These are phyloP conservation scores for Hapalemur alaotrensis DNA, from an alignment of 2,797 vertebrate species.

Conservation along the genomic window DNA sequence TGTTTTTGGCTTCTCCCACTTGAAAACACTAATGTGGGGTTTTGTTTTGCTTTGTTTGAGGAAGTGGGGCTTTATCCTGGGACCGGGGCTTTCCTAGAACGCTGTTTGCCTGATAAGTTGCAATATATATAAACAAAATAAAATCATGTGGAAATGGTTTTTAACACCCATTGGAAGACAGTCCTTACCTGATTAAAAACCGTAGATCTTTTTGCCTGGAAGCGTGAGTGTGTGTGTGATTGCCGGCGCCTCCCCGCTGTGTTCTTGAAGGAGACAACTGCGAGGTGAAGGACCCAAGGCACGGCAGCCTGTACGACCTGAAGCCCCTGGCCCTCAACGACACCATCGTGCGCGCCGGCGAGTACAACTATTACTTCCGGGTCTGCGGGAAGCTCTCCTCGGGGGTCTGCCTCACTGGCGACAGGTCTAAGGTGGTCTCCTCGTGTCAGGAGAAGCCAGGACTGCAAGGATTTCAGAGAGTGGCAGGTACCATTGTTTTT, in stretches of 20 bases:
- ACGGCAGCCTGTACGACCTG: slow-evolving; percentile 90
- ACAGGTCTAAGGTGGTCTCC: slow-evolving; percentile 77
- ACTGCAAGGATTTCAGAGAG: slow-evolving; percentile 77
- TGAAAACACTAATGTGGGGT: background rate
- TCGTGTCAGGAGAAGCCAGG: slow-evolving; percentile 91
- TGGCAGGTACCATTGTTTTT: slow-evolving; percentile 87
- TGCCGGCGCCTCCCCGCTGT: background rate
- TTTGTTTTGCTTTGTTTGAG: background rate
- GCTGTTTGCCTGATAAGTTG: background rate
- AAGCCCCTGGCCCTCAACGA: slow-evolving; percentile 87
- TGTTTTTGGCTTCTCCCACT: background rate
- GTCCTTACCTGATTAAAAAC: background rate
- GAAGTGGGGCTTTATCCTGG: background rate
- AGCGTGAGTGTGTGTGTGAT: fast-evolving
- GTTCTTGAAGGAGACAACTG: slow-evolving; percentile 89
- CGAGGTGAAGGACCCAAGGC: slow-evolving; percentile 91
- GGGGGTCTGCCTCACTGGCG: slow-evolving; percentile 78
- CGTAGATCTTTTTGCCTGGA: background rate
- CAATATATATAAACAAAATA: background rate
- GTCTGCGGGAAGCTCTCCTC: slow-evolving; percentile 88
- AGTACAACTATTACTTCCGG: slow-evolving; percentile 92
- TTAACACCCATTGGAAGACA: background rate
- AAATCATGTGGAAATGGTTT: background rate
- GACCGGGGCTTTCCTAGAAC: background rate
- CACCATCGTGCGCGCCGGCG: slow-evolving; percentile 80